These are phyloP conservation scores for Peromyscus attwateri DNA, from an alignment of 2,797 vertebrate genomes.

Conservation along the genomic window DNA sequence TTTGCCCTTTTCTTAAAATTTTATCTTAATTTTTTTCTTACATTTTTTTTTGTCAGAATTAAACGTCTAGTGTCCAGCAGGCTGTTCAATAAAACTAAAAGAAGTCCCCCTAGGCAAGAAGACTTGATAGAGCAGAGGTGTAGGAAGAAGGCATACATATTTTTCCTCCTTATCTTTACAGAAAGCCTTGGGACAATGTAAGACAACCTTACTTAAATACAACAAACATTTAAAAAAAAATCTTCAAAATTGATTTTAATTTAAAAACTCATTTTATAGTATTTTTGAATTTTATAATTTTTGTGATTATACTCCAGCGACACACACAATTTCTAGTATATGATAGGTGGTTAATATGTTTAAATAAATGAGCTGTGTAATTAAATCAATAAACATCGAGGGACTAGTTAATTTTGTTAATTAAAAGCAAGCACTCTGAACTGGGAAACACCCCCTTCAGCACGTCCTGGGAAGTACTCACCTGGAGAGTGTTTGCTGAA, in stretches of 20 bases:
- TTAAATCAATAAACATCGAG: slow-evolving; percentile 52
- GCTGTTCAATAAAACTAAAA: neutral
- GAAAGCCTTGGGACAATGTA: neutral
- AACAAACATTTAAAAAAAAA: slow-evolving; percentile 12
- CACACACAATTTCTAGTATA: slow-evolving; percentile 26
- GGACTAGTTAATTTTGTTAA: slow-evolving; percentile 45
- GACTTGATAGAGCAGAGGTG: neutral
- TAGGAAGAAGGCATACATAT: neutral
- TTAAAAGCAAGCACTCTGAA: slow-evolving; percentile 2
- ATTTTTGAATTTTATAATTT: slow-evolving; percentile 29
- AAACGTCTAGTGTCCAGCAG: slow-evolving; percentile 55
- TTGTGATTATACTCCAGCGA: slow-evolving; percentile 18
- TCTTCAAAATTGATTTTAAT: slow-evolving; percentile 45
- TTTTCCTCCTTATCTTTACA: neutral
- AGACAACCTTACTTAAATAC: slow-evolving; percentile 47
- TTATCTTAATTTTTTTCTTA: neutral
- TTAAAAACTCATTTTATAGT: slow-evolving; percentile 29
- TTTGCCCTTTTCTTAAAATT: neutral
- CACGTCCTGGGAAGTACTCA: slow-evolving; percentile 84
- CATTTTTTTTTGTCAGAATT: neutral
- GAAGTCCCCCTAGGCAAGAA: slow-evolving; percentile 24
- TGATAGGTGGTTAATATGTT: slow-evolving; percentile 37
- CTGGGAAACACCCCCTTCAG: neutral
- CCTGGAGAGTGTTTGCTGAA: slow-evolving; percentile 93
- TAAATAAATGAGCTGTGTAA: slow-evolving; percentile 52